Evolutionary conservation across 2,113 vertebrate genomes (phyloP).

Genomic region (Gallinago jamesoni): DNA sequence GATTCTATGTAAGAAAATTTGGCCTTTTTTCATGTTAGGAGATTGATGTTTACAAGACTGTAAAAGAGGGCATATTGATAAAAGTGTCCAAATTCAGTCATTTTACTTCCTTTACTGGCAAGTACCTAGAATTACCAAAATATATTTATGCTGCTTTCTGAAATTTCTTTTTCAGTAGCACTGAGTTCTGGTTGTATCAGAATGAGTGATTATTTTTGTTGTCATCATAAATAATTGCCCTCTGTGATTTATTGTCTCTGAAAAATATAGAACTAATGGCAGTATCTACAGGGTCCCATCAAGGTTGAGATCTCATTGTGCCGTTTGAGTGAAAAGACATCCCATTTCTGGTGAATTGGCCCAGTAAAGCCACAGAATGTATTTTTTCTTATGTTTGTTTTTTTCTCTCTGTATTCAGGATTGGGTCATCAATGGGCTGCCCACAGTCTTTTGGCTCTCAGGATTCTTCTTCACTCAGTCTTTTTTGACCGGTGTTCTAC

Average conservation of each 20-base stretch:
- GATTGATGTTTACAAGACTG: background rate
- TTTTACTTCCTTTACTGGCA: background rate
- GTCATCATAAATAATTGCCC: background rate
- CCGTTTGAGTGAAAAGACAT: background rate
- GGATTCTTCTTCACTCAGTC: constrained; percentile 96
- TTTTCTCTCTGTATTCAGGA: constrained; percentile 74
- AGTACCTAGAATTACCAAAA: background rate
- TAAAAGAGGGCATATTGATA: background rate
- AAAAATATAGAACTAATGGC: background rate
- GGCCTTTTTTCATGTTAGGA: background rate
- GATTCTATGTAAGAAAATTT: background rate
- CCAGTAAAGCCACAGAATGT: background rate
- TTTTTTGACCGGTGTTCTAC: constrained; percentile 90
- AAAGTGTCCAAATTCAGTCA: background rate
- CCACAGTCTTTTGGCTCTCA: constrained; percentile 92
- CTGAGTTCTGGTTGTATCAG: background rate
- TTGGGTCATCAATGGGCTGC: constrained; percentile 83
- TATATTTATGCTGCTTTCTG: background rate
- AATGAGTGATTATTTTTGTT: background rate
- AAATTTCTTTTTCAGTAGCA: background rate
- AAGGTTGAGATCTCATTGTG: background rate
- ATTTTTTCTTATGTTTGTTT: background rate
- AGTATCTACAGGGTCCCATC: background rate
- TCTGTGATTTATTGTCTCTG: background rate
- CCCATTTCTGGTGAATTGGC: background rate